Percentiles rank a stretch among this genome's conserved stretches.
Evolutionary conservation across 2,888 invertebrate species (phyloP).

Genomic region (Dynastes tityus): DNA sequence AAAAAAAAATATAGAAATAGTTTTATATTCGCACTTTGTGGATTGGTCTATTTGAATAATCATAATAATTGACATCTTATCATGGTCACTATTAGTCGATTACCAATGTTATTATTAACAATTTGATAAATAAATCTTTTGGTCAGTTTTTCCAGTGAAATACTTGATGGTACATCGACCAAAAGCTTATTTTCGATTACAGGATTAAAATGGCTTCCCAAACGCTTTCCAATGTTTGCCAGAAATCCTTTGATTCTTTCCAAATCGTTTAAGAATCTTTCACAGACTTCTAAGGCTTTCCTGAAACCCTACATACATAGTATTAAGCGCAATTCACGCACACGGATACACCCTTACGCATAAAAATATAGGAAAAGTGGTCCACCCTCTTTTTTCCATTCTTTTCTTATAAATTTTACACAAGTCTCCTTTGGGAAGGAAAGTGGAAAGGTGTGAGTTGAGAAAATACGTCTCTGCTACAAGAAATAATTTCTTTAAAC

Average conservation of each 20-base stretch:
- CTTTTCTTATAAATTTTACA: slow-evolving; percentile 9
- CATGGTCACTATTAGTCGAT: too few relatives aligned
- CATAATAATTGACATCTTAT: too few relatives aligned
- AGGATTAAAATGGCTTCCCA: too few relatives aligned
- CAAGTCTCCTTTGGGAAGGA: slow-evolving; percentile 1
- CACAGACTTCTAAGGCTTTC: not conserved
- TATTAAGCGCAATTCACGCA: too few relatives aligned
- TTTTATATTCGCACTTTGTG: too few relatives aligned
- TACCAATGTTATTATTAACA: too few relatives aligned
- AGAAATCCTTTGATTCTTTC: not conserved
- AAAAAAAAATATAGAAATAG: too few relatives aligned
- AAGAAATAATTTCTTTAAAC: slow-evolving; percentile 11
- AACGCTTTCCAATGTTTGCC: too few relatives aligned
- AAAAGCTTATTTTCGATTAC: too few relatives aligned
- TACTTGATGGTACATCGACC: not conserved
- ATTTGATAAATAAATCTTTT: too few relatives aligned
- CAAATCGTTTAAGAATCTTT: not conserved
- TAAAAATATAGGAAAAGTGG: not conserved
- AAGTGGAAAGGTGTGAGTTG: too few relatives aligned
- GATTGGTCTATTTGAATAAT: too few relatives aligned
- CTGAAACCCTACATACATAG: not conserved
- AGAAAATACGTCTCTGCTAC: not conserved
- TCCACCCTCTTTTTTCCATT: not conserved
- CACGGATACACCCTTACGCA: not conserved
- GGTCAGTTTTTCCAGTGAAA: not conserved